Percentiles rank a stretch among this genome's conserved stretches.
Evolutionary conservation across 1,140 invertebrate species (phyloP).

Genomic region (Chlorops oryzae): DNA sequence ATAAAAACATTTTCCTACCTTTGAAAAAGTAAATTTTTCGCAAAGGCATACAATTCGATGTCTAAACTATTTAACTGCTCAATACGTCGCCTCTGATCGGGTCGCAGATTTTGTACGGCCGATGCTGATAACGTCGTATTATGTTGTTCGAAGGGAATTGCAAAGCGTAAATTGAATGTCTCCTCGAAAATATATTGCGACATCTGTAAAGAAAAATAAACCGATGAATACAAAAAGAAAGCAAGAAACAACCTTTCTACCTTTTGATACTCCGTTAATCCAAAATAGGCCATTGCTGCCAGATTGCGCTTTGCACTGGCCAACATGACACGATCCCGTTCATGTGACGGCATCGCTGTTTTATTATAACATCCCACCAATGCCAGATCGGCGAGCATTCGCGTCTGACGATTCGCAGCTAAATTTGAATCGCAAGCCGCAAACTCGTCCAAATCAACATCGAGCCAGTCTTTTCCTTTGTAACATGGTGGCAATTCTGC

Average conservation of each 20-base stretch:
- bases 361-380: constrained; percentile 93
- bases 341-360: constrained; percentile 61
- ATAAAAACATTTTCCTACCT: constrained; percentile 42
- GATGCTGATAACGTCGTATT: constrained; percentile 79
- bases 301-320: constrained; percentile 93
- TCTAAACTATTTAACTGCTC: constrained; percentile 81
- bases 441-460: constrained; percentile 73
- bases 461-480: constrained; percentile 60
- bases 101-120: constrained; percentile 65
- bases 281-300: constrained; percentile 92
- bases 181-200: constrained; percentile 96
- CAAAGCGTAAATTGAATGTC: constrained; percentile 90
- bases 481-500: constrained; percentile 76
- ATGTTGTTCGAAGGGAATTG: constrained; percentile 81
- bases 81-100: constrained; percentile 68
- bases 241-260: constrained; percentile 46
- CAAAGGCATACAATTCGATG: constrained; percentile 89
- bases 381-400: constrained; percentile 94
- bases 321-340: constrained; percentile 76
- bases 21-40: constrained; percentile 79
- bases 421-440: constrained; percentile 86
- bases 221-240: constrained; percentile 11
- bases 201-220: constrained; percentile 52
- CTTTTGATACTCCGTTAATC: constrained; percentile 91
- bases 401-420: constrained; percentile 91